phyloP scores from a whole-genome alignment of 2,113 vertebrate genomes.

The Calidris pygmaea region DNA sequence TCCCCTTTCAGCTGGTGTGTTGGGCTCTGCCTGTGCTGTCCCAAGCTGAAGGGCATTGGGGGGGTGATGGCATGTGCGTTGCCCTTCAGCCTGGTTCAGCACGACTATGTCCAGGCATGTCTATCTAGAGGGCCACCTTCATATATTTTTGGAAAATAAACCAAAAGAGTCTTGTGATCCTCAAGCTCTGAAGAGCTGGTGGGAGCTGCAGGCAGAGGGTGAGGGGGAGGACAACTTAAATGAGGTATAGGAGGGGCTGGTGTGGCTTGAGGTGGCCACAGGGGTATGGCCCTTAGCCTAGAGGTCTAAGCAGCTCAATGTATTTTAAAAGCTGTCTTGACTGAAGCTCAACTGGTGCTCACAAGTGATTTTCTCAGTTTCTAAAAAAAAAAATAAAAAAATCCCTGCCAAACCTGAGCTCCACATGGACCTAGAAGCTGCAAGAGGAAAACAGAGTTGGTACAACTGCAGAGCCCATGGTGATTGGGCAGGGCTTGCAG shows the following conservation, averaged over 20 bases:
- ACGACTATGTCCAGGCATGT: accelerated
- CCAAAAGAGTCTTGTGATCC: neutral
- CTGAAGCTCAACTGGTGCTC: neutral
- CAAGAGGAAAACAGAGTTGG: neutral
- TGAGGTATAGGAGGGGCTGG: neutral
- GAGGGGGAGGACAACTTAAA: neutral
- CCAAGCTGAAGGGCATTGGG: accelerated
- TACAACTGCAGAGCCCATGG: neutral
- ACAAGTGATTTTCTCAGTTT: neutral
- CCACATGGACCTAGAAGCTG: neutral
- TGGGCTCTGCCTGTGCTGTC: neutral
- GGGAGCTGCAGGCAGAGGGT: neutral
- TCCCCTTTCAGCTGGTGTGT: neutral
- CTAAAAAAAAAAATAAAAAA: neutral
- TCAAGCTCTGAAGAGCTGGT: neutral
- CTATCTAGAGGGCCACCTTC: neutral
- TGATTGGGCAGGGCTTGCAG: neutral
- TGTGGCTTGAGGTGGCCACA: neutral
- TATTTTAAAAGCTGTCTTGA: neutral
- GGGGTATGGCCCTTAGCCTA: neutral
- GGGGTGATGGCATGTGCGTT: neutral
- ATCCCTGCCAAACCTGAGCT: neutral
- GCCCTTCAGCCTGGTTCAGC: neutral
- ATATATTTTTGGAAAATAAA: neutral
- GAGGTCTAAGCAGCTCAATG: neutral